Percentiles rank a stretch among this genome's conserved stretches.
phyloP scores from a whole-genome alignment of 2,888 invertebrate species.

The Ophioninae sp. region DNA sequence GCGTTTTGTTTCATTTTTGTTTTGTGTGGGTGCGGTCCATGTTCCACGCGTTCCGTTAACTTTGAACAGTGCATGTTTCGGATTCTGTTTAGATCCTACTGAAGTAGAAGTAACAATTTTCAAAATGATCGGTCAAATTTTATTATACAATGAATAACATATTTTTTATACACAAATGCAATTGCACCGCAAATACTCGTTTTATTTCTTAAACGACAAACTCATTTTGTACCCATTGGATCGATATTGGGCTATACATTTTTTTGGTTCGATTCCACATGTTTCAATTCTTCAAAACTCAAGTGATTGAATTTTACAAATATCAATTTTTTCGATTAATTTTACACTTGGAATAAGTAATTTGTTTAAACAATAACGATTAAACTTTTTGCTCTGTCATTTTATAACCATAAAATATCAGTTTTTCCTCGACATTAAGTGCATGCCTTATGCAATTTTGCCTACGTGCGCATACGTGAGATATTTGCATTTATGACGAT shows the following conservation, averaged over 20 bases:
- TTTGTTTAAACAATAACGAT: background rate
- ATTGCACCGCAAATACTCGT: background rate
- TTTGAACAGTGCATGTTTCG: background rate
- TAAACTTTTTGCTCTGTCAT: background rate
- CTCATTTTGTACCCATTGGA: background rate
- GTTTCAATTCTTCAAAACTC: background rate
- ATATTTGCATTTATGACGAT: no score
- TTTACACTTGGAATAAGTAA: background rate
- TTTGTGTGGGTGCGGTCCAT: constrained; percentile 69
- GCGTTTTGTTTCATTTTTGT: constrained; percentile 74
- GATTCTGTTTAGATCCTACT: background rate
- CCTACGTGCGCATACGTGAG: no score
- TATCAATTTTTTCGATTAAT: background rate
- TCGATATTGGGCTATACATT: background rate
- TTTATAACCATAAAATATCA: no score
- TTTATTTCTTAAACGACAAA: background rate
- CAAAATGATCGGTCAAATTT: background rate
- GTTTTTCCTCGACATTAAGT: no score
- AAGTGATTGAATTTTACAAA: background rate
- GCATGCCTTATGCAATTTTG: no score
- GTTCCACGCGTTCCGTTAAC: constrained; percentile 56
- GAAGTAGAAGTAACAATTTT: background rate
- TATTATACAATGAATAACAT: background rate
- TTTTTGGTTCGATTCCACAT: background rate
- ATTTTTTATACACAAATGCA: background rate